Evolutionary conservation across 2,113 vertebrate genomes (phyloP).

Genomic region (Stictonetta naevosa): DNA sequence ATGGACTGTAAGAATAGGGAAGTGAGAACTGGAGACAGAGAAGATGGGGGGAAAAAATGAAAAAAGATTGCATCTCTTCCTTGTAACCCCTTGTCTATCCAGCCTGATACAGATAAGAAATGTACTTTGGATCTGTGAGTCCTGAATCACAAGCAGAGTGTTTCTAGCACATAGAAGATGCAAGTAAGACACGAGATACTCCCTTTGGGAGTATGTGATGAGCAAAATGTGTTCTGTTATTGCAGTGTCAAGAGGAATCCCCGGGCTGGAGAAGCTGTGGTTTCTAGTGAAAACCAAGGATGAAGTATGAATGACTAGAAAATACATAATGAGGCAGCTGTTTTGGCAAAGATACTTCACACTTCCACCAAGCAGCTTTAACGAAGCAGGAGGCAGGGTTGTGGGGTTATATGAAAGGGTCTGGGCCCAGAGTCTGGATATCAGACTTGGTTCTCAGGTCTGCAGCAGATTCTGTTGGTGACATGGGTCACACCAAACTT

Average conservation of each 20-base stretch:
- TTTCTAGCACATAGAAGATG: not conserved
- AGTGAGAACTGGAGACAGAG: not conserved
- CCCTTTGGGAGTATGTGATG: not conserved
- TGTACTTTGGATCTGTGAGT: fast-evolving
- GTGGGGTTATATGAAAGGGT: not conserved
- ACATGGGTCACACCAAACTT: too few relatives aligned
- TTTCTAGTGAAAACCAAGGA: not conserved
- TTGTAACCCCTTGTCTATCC: not conserved
- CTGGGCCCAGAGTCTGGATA: not conserved
- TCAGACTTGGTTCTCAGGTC: not conserved
- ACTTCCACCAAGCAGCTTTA: not conserved
- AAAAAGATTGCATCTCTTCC: not conserved
- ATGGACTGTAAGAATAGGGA: not conserved
- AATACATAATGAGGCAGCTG: not conserved
- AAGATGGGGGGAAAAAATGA: not conserved
- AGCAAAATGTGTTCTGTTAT: not conserved
- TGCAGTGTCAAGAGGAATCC: not conserved
- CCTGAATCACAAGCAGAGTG: not conserved
- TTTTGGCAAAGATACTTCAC: not conserved
- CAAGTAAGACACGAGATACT: fast-evolving
- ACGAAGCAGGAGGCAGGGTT: not conserved
- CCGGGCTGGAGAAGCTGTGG: not conserved
- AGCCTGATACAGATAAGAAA: not conserved
- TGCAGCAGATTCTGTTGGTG: not conserved
- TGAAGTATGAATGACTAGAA: not conserved